phyloP scores from a whole-genome alignment of 1,140 invertebrate genomes.

The Periplaneta americana region DNA sequence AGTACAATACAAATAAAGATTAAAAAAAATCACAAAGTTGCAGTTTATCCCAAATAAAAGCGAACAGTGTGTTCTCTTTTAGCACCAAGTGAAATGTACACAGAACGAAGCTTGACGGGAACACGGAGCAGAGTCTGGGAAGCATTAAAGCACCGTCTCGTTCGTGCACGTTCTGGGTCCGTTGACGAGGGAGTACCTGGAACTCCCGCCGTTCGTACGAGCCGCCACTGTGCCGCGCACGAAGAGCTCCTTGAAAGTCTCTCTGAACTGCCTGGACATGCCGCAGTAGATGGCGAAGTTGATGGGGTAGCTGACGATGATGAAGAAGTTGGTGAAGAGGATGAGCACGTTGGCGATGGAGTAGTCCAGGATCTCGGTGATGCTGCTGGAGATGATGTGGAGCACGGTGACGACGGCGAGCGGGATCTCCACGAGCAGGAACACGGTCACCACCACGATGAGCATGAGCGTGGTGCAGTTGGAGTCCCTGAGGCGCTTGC shows the following conservation, averaged over 20 bases:
- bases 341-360: conserved; percentile 76
- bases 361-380: conserved; percentile 67
- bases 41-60: no score
- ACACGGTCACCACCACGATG: conserved; percentile 90
- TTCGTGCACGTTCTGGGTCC: conserved; percentile 74
- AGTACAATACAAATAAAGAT: no score
- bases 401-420: conserved; percentile 81
- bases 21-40: no score
- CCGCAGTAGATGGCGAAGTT: conserved; percentile 96
- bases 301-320: conserved; percentile 85
- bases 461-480: conserved; percentile 93
- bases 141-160: conserved; percentile 68
- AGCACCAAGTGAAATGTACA: no score
- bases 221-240: conserved; percentile 44
- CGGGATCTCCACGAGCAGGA: conserved; percentile 86
- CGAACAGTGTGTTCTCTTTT: no score
- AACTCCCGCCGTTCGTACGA: conserved; percentile 52
- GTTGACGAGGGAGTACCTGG: conserved; percentile 70
- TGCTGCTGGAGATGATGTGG: conserved; percentile 71
- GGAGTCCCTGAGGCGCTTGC: conserved; percentile 73
- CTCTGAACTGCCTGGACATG: conserved; percentile 88
- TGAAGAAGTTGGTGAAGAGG: conserved; percentile 85
- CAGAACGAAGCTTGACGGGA: no score
- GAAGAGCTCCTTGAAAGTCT: conserved; percentile 89
- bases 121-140: no score